Percentiles rank a stretch among this genome's conserved stretches.
These are phyloP conservation scores for Ormia ochracea DNA, from an alignment of 2,888 invertebrate species.

Conservation along the genomic window DNA sequence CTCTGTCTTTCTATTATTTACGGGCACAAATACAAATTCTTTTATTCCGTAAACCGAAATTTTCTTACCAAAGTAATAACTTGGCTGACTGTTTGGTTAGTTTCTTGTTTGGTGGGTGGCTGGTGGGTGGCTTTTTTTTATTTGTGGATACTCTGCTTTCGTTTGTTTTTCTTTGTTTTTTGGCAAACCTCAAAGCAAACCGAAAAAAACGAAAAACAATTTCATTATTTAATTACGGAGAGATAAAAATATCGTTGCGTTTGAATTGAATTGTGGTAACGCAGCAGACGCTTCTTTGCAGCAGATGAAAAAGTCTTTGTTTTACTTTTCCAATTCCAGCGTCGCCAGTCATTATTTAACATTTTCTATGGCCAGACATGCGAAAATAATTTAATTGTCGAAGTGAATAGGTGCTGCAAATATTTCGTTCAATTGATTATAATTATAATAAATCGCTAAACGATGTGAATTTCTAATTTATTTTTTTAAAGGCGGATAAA, in stretches of 20 bases:
- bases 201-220: constrained; percentile 12
- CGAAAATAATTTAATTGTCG: constrained; percentile 1
- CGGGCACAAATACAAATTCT: not conserved
- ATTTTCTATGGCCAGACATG: constrained; percentile 47
- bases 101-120: not conserved
- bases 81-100: not conserved
- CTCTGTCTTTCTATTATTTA: too few relatives aligned
- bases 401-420: not conserved
- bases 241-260: constrained; percentile 42
- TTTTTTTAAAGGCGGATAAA: not conserved
- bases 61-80: constrained; percentile 37
- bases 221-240: constrained; percentile 39
- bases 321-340: constrained; percentile 1
- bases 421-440: not conserved
- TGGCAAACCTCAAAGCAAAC: constrained; percentile 8
- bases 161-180: not conserved
- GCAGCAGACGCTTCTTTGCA: constrained; percentile 20
- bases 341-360: constrained; percentile 48
- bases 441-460: not conserved
- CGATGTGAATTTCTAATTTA: not conserved
- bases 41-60: constrained; percentile 4
- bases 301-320: constrained; percentile 34
- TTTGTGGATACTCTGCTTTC: not conserved
- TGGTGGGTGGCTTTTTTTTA: not conserved
- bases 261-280: constrained; percentile 37